Evolutionary conservation across 2,888 invertebrate species (phyloP).

Genomic region (Choreutis nemorana): DNA sequence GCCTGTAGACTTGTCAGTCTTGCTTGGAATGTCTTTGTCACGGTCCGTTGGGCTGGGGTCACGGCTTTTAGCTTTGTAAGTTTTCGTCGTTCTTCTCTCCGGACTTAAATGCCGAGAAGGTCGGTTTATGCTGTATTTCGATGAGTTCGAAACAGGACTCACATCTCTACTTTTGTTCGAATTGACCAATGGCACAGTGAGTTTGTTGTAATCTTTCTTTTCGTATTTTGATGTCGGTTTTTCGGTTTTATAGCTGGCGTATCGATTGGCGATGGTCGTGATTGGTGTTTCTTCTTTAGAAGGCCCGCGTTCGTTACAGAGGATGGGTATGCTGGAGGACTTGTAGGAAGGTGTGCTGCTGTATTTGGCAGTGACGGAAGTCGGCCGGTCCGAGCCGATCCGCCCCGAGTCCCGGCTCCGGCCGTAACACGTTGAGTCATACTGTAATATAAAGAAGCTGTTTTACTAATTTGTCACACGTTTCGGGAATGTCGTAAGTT

Average conservation of each 20-base stretch:
- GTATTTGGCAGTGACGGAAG: slow-evolving; percentile 55
- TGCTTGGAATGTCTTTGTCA: slow-evolving; percentile 64
- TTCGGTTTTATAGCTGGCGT: slow-evolving; percentile 39
- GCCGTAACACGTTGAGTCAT: slow-evolving; percentile 45
- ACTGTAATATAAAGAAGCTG: slow-evolving; percentile 32
- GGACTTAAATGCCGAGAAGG: slow-evolving; percentile 59
- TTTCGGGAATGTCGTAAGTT: neutral
- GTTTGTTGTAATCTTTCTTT: slow-evolving; percentile 59
- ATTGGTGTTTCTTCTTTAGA: slow-evolving; percentile 48
- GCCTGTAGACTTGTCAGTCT: slow-evolving; percentile 62
- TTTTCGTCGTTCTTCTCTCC: slow-evolving; percentile 43
- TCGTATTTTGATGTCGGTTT: slow-evolving; percentile 30
- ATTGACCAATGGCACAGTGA: slow-evolving; percentile 33
- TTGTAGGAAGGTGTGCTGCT: slow-evolving; percentile 46
- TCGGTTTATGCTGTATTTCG: slow-evolving; percentile 47
- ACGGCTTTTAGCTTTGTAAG: slow-evolving; percentile 49
- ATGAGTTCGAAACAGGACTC: slow-evolving; percentile 55
- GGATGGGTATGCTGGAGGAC: slow-evolving; percentile 54
- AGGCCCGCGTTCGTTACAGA: slow-evolving; percentile 33
- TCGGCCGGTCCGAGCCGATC: slow-evolving; percentile 34
- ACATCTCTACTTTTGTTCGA: slow-evolving; percentile 60
- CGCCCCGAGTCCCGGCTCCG: slow-evolving; percentile 38
- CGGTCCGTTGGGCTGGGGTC: slow-evolving; percentile 66
- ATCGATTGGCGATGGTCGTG: slow-evolving; percentile 47
- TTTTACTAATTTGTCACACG: slow-evolving; percentile 1